Percentiles rank a stretch among this genome's conserved stretches.
These are phyloP conservation scores for Myripristis murdjan DNA, from an alignment of 2,797 vertebrate genomes.

Conservation along the genomic window DNA sequence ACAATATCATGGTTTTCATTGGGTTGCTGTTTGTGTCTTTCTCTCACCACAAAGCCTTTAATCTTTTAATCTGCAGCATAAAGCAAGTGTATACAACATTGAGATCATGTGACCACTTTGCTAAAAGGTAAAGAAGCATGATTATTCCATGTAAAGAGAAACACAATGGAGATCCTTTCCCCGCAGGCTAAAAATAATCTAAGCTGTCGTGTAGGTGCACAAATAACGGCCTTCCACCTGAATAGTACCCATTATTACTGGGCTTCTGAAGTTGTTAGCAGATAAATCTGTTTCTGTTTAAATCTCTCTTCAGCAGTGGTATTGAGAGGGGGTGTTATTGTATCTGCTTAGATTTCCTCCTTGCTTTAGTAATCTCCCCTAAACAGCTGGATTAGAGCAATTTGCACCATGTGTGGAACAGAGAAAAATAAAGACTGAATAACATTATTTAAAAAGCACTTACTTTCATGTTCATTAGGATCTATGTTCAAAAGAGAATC, in stretches of 20 bases:
- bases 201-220: slow-evolving; percentile 81
- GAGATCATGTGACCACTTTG: slow-evolving; percentile 75
- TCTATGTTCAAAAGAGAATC: slow-evolving; percentile 2
- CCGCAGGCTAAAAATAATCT: slow-evolving; percentile 83
- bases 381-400: slow-evolving; percentile 71
- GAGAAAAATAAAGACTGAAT: slow-evolving; percentile 26
- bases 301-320: slow-evolving; percentile 43
- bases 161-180: slow-evolving; percentile 74
- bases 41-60: slow-evolving; percentile 80
- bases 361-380: slow-evolving; percentile 67
- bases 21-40: slow-evolving; percentile 62
- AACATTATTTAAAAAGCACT: slow-evolving; percentile 28
- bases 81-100: slow-evolving; percentile 64
- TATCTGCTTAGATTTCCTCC: slow-evolving; percentile 57
- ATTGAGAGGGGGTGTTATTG: slow-evolving; percentile 58
- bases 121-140: slow-evolving; percentile 75
- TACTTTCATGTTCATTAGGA: slow-evolving; percentile 26
- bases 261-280: slow-evolving; percentile 67
- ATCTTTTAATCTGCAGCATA: slow-evolving; percentile 86
- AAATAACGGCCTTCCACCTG: slow-evolving; percentile 77
- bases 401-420: slow-evolving; percentile 23
- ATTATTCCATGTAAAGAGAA: slow-evolving; percentile 71
- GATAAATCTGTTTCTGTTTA: slow-evolving; percentile 73
- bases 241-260: slow-evolving; percentile 79
- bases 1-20: slow-evolving; percentile 67